Evolutionary conservation across 2,797 vertebrate genomes (phyloP), one percentile per base, ranked within the genome.

Genomic region (Neostethus bicornis): DNA sequence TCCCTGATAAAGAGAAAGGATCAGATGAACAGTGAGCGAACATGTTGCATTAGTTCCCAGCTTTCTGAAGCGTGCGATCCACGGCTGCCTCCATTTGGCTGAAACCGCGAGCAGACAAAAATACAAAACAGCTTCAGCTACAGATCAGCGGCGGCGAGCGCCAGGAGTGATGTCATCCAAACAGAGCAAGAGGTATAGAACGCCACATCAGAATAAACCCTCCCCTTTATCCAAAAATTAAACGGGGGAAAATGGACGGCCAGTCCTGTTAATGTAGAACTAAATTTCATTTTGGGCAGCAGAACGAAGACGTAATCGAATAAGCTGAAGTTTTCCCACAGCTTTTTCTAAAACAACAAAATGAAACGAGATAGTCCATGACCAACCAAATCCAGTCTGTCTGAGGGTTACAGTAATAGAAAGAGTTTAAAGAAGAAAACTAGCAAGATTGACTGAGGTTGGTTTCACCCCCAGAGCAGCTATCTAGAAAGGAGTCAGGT

Each of bases 21-120:
- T 66, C 52, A 52, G 73, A 69, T 49, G 57, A 81, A 79, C 29
- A 77, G 73, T 28, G 12, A 81, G 75, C 34, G 49, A 85, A 86
- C 84, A 86, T 85, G 79, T 73, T 85, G 85, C 72, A 83, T 80
- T 79, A 79, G 83, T 87, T 87, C 84, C 83, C 86, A 85, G 83
- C 76, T 83, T 85, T 88, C 77, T 82, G 83, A 85, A 80, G 85
- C 84, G 86, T 87, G 84, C 81, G 73, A 85, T 81, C 83, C 77
- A 73, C 51, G 78, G 78, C 85, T 77, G 85, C 83, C 81, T 87
- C 83, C 79, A 87, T 86, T 87, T 85, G 85, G 84, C 80, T 75
- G 70, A 85, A 88, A 88, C 84, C 69, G 74, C 87, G 64, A 85
- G 80, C 85, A 89, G 87, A 88, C 87, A 85, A 87, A 88, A 85